A percentile compares a stretch with the other conserved stretches of the same genome.
Conservation (phyloP, 2,888 invertebrate genomes). For the Drosophila histrio region DNA sequence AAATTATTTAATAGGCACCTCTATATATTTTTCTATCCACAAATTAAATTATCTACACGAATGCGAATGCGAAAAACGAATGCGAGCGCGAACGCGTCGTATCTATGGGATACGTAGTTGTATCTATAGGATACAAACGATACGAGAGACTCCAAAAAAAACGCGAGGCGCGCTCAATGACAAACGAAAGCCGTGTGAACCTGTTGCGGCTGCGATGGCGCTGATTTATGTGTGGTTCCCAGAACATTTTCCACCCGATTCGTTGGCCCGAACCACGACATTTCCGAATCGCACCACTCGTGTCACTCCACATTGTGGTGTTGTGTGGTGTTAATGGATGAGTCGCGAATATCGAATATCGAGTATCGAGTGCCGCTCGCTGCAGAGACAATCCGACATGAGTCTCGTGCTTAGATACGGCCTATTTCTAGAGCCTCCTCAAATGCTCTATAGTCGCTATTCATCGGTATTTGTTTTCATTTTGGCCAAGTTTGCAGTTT, state of each 20-base stretch:
- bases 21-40: conserved; percentile 33
- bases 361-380: neutral
- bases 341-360: conserved; percentile 36
- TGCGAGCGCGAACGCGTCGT: conserved; percentile 18
- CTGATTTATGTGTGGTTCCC: conserved; percentile 68
- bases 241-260: conserved; percentile 46
- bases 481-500: conserved; percentile 36
- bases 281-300: conserved; percentile 8
- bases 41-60: conserved; percentile 64
- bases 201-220: conserved; percentile 73
- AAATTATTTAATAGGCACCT: conserved; percentile 53
- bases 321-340: conserved; percentile 35
- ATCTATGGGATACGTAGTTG: conserved; percentile 24
- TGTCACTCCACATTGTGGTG: neutral
- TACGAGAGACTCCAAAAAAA: neutral
- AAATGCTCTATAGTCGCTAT: neutral
- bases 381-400: conserved; percentile 55
- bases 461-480: conserved; percentile 35
- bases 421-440: conserved; percentile 27
- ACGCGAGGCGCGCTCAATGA: conserved; percentile 68
- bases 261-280: neutral
- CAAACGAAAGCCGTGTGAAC: conserved; percentile 76
- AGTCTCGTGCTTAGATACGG: conserved; percentile 72
- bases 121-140: conserved; percentile 4
- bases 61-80: conserved; percentile 6